Conservation (phyloP, 2,113 vertebrate genomes). For the Lophotis ruficrista region DNA sequence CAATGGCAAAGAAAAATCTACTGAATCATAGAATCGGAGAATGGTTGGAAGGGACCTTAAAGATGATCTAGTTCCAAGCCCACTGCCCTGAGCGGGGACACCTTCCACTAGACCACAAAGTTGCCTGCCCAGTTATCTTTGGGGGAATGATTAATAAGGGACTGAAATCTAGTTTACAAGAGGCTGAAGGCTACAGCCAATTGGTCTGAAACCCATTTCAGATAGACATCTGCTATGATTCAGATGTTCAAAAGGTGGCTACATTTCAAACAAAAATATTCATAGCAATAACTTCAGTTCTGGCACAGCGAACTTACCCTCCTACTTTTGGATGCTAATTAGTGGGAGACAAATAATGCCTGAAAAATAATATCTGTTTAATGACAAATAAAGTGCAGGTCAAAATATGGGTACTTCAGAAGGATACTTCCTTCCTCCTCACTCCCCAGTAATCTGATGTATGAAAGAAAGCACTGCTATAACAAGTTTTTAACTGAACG, state of each 20-base stretch:
- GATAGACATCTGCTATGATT: neutral
- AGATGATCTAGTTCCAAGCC: too few species aligned
- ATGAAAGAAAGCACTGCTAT: neutral
- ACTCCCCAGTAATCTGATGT: too few species aligned
- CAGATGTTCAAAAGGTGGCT: neutral
- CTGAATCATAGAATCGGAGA: neutral
- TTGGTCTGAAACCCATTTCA: neutral
- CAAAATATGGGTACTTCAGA: neutral
- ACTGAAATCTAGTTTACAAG: neutral
- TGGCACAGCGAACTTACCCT: neutral
- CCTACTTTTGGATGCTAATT: neutral
- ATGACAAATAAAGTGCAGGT: neutral
- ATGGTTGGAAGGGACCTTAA: too few species aligned
- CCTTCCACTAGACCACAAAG: too few species aligned
- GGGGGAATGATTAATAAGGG: neutral
- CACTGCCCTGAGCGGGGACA: too few species aligned
- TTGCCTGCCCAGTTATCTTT: neutral
- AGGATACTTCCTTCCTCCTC: neutral
- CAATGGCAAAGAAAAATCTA: neutral
- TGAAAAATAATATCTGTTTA: neutral
- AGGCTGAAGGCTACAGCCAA: neutral
- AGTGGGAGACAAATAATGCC: neutral
- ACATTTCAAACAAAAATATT: neutral
- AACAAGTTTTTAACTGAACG: neutral
- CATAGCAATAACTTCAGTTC: neutral